Base-by-base conservation (phyloP, 35 echinoderm and acorn worm species). In the Hemicentrotus pulcherrimus region DNA sequence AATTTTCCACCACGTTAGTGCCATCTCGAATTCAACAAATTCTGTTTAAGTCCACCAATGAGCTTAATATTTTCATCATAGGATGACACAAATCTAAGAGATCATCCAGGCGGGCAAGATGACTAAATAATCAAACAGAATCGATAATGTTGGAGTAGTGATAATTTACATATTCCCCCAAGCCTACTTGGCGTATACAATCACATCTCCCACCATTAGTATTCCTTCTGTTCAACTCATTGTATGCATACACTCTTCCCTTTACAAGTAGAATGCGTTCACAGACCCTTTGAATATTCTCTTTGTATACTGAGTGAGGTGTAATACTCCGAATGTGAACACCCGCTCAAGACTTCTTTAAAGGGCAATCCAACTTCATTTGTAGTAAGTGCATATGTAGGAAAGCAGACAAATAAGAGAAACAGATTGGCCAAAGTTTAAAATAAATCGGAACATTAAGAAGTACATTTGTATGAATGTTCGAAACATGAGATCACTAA, bases 161-260 rank as follows among this genome's bases (percentile, higher is more conserved):
- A 47, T 90, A 19, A 90, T 90, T 90, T 90, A 90, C 88, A 90
- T 90, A 33, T 47, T 90, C 88, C 88, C 88, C 24, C 46, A 46
- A 90, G 46, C 65, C 18, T 47, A 90, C 32, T 45, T 31, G n/a
- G 32, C 32, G 7, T 33, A 19, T 90, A 90, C 88, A 90, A 90
- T 90, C 32, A 90, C 88, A 90, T 45, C 88, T 19, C n/a, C 88
- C 46, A 47, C 32, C 88, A 90, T 90, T 90, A 90, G 88, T 47
- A 47, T 41, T 32, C 88, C 8, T 55, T 55, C 50, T 55, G 50
- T 78, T 78, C 22, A 28, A 18, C 19, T 78, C 19, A 78, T 78
- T 78, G 65, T 78, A 78, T 78, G 65, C 65, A 78, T 78, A 78
- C 65, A 6, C 6, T 78, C 18, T 78, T 78, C 22, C 2, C 65